Evolutionary conservation across 2,797 vertebrate genomes (phyloP).

Genomic region (Danionella dracula): DNA sequence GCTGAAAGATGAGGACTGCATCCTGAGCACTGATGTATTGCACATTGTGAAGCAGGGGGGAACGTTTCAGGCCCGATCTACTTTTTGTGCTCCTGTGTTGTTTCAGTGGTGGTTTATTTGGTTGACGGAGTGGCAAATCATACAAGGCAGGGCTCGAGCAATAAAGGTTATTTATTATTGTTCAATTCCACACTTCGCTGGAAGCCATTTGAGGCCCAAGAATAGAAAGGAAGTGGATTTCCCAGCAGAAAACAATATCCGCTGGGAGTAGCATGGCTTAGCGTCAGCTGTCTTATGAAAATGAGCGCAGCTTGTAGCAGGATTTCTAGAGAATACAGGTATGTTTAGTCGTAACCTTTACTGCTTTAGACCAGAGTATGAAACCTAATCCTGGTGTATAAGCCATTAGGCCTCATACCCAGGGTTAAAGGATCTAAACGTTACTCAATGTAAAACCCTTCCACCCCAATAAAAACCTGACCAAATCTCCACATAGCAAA

Average conservation of each 20-base stretch:
- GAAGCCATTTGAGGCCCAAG: neutral
- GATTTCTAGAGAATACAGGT: slow-evolving; percentile 67
- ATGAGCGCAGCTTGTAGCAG: slow-evolving; percentile 49
- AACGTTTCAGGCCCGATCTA: neutral
- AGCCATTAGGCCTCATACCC: slow-evolving; percentile 72
- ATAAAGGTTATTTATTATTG: slow-evolving; percentile 33
- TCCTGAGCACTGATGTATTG: slow-evolving; percentile 14
- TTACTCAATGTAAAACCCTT: too few relatives aligned
- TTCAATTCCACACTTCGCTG: slow-evolving; percentile 8
- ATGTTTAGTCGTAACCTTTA: slow-evolving; percentile 73
- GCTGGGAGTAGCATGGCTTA: slow-evolving; percentile 59
- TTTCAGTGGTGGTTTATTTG: slow-evolving; percentile 7
- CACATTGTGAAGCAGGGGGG: slow-evolving; percentile 5
- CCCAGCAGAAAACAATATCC: slow-evolving; percentile 61
- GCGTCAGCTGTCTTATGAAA: slow-evolving; percentile 69
- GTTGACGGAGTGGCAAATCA: slow-evolving; percentile 21
- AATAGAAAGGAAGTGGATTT: slow-evolving; percentile 44
- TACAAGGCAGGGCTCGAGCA: slow-evolving; percentile 3
- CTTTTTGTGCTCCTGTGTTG: neutral
- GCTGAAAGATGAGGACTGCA: slow-evolving; percentile 33
- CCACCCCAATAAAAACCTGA: too few relatives aligned
- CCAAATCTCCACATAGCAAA: too few relatives aligned
- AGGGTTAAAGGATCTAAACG: too few relatives aligned
- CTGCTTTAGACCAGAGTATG: slow-evolving; percentile 69
- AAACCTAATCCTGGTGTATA: slow-evolving; percentile 69